Evolutionary conservation across 2,113 vertebrate genomes (phyloP).

Genomic region (Furnarius figulus): DNA sequence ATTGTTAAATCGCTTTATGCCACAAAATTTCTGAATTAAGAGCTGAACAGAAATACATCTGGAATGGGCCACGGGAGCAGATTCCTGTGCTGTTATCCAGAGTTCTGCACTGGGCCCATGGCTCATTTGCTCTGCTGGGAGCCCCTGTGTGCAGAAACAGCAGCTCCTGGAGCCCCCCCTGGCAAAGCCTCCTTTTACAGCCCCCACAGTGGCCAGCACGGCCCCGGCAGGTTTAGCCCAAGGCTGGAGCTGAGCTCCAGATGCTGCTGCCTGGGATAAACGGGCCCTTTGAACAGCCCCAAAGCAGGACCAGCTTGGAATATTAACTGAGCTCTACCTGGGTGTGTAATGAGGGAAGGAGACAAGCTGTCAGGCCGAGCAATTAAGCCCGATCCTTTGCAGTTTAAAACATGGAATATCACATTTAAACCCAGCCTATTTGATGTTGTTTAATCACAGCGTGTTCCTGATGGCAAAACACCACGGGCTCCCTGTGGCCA

Average conservation of each 20-base stretch:
- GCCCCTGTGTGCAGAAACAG: background rate
- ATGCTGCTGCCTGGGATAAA: background rate
- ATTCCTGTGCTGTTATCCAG: background rate
- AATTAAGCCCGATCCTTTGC: background rate
- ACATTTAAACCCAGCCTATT: background rate
- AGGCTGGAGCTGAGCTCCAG: background rate
- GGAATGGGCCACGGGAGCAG: background rate
- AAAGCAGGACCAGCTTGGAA: background rate
- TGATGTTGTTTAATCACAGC: background rate
- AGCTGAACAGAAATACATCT: constrained; percentile 45
- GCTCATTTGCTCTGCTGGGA: constrained; percentile 26
- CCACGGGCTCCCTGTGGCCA: fast-evolving
- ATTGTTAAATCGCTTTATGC: constrained; percentile 6
- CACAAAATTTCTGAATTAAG: constrained; percentile 37
- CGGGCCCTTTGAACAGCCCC: background rate
- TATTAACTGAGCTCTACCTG: background rate
- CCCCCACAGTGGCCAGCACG: background rate
- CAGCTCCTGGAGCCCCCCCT: background rate
- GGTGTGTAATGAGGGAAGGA: background rate
- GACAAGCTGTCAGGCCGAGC: background rate
- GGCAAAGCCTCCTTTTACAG: background rate
- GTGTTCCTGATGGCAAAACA: background rate
- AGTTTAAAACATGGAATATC: background rate
- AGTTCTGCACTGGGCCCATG: background rate
- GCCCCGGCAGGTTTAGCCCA: background rate